These are phyloP conservation scores for Procambarus virginalis DNA, from an alignment of 1,140 invertebrate species.

Conservation along the genomic window DNA sequence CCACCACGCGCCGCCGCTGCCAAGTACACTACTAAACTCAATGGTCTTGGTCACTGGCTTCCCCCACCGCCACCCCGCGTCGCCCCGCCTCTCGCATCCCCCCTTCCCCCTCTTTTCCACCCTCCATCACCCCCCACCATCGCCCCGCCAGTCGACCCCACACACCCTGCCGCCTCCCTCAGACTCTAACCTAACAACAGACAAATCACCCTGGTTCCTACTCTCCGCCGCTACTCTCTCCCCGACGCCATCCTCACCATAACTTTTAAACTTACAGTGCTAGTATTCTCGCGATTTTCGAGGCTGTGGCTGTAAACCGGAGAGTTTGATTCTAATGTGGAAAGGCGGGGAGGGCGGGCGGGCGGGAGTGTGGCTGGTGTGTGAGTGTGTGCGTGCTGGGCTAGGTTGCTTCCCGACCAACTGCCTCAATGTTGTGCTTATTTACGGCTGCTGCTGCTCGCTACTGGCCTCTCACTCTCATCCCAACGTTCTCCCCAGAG, in stretches of 20 bases:
- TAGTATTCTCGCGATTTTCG: too few species aligned
- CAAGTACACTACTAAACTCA: conserved; percentile 5
- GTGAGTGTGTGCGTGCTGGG: not conserved
- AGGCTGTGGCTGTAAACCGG: not conserved
- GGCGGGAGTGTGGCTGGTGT: too few species aligned
- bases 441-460: not conserved
- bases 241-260: too few species aligned
- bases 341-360: not conserved
- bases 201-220: not conserved
- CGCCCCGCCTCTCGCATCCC: not conserved
- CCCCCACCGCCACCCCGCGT: not conserved
- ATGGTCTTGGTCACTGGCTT: conserved; percentile 6
- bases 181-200: not conserved
- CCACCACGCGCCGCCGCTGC: not conserved
- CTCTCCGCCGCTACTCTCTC: not conserved
- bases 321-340: not conserved
- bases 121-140: not conserved
- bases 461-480: not conserved
- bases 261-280: too few species aligned
- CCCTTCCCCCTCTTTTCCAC: not conserved
- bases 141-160: not conserved
- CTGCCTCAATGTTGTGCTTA: not conserved
- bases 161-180: not conserved
- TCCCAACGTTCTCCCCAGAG: too few species aligned
- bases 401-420: not conserved